These are phyloP conservation scores for Lipotes vexillifer DNA, from an alignment of 2,113 vertebrate genomes.

Conservation along the genomic window DNA sequence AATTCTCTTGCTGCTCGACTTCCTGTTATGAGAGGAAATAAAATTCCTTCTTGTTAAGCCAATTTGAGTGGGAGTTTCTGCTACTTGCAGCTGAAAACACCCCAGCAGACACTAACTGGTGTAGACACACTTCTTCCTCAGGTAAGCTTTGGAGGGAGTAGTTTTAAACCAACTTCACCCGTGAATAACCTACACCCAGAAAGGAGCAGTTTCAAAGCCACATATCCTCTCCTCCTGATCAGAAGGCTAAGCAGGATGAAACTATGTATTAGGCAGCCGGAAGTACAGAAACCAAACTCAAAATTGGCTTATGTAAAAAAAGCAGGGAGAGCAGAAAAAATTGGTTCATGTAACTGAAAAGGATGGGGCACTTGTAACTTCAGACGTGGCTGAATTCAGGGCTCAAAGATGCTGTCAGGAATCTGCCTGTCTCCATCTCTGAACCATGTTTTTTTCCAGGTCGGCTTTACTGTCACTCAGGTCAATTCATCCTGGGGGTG, in stretches of 20 bases:
- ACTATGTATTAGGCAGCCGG: no score
- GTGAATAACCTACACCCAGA: background rate
- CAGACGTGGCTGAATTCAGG: background rate
- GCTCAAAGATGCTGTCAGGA: background rate
- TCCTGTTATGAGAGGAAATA: background rate
- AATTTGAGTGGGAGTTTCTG: background rate
- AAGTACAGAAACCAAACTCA: background rate
- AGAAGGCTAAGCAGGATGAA: background rate
- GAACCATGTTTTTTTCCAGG: background rate
- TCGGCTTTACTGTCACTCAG: background rate
- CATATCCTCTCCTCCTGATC: background rate
- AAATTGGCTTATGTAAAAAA: background rate
- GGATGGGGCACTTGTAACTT: background rate
- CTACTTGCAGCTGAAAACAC: background rate
- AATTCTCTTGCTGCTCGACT: background rate
- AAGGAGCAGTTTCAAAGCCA: background rate
- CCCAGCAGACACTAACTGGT: background rate
- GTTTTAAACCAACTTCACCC: background rate
- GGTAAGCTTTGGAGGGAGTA: background rate
- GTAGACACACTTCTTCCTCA: background rate
- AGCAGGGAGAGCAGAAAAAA: accelerated
- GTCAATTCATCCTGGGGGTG: background rate
- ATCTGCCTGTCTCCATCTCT: background rate
- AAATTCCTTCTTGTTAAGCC: background rate
- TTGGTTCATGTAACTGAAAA: background rate